These are phyloP conservation scores for Pseudoatta argentina DNA, from an alignment of 1,140 invertebrate genomes.

Conservation along the genomic window DNA sequence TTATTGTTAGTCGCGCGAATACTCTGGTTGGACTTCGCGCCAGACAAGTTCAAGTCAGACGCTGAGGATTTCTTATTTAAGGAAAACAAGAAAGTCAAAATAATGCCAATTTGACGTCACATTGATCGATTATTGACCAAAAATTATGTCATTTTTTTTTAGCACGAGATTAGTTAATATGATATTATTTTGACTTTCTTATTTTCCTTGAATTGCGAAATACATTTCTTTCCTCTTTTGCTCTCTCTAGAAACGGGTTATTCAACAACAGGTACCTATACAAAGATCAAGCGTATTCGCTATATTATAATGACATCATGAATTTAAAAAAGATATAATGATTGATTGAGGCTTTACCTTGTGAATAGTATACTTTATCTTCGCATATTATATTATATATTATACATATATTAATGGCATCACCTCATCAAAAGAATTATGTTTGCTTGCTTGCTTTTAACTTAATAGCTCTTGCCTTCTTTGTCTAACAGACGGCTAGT, in stretches of 20 bases:
- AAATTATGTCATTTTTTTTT: too few species aligned
- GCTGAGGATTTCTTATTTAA: neutral
- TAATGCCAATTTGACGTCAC: too few species aligned
- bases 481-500: too few species aligned
- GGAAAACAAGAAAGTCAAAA: too few species aligned
- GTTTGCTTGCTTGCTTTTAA: too few species aligned
- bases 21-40: constrained; percentile 21
- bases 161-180: too few species aligned
- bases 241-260: neutral
- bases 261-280: neutral
- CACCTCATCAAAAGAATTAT: too few species aligned
- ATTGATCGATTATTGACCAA: too few species aligned
- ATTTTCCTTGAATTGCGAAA: neutral
- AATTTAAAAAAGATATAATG: neutral
- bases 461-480: too few species aligned
- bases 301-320: neutral
- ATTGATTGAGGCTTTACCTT: neutral
- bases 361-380: neutral
- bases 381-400: too few species aligned
- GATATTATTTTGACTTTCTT: too few species aligned
- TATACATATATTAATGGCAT: neutral
- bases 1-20: neutral
- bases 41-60: neutral
- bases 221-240: neutral
- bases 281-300: neutral